Evolutionary conservation across 2,888 invertebrate species (phyloP), one percentile per base, ranked within the genome.

Genomic region (Lycaena phlaeas): DNA sequence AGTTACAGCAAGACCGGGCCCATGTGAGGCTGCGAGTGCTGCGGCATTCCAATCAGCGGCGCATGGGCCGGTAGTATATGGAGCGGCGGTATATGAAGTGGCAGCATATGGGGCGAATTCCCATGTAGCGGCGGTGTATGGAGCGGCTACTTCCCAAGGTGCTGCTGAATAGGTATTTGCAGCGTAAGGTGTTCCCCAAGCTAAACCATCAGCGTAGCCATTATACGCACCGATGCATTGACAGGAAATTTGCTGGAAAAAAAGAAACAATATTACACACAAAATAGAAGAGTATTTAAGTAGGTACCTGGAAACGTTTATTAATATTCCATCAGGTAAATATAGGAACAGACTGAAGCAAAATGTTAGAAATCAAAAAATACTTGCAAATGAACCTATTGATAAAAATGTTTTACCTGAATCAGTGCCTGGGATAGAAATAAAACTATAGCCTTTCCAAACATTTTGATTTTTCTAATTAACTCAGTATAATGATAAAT

Each of bases 1-100:
- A 22, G 54, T 52, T 0, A 62, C 51, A 2, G 52, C 40, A 3
- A 59, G 46, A 3, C 46, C 43, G 6, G 43, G 46, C 1, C 47
- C 46, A 4, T 43, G 42, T 2, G 51, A 41, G 6, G 51, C 45
- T 1, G 42, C 36, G 1, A 48, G 40, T 5, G 41, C 38, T 4
- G 38, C 3, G 18, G 28, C 2, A 28, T 45, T 17, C 31, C 38
- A 41, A 29, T 42, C 26, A 5, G 11, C 28, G 11, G 18, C 27
- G 14, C 25, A 27, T 9, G 25, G 29, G n/a, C 26, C n/a, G 10
- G 22, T 15, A 11, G 25, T 6, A 28, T 36, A 25, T 5, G 40
- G 29, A n/a, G 25, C n/a, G 10, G 22, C 25, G 9, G 25, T 6
- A 28, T 36, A 25, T 5, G 40, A 26, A 12, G 34, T 12, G 9